Evolutionary conservation across 2,113 vertebrate genomes (phyloP), one percentile per base, ranked within the genome.

Genomic region (Seriola quinqueradiata): DNA sequence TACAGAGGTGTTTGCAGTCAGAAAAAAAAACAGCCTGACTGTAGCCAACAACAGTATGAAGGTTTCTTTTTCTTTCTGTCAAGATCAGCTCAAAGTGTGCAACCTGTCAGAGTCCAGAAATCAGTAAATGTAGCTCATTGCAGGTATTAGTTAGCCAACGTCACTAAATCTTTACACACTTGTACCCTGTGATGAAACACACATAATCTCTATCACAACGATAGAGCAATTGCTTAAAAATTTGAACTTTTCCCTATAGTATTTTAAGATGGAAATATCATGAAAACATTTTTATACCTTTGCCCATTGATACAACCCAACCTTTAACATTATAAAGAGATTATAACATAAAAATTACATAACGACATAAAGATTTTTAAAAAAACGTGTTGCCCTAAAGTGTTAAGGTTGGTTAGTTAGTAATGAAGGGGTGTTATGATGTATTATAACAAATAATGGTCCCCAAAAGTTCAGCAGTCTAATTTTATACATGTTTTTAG

Each of bases 401-500:
- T 23, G 12, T 67, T 23, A 36, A 2, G 17, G 2, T 57, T 25
- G 40, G 32, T 60, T 8, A 38, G 40, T 61, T n/a, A 21, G 4
- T 28, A 70, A 32, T 14, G 38, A 0, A 59, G 7, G n/a, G 1
- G 12, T 14, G 17, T 23, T 38, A 13, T 36, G 38, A 6, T 4
- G 16, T 78, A 66, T 28, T 28, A 28, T 28, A 21, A 44, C 46
- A 10, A 38, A 21, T 58, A 9, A 44, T 42, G n/a, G 28, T 65
- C 12, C 28, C 67, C 44, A 14, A 28, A 71, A 46, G 36, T 70
- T 55, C 16, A 28, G 2, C 21, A 4, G 12, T 50, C 36, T 0
- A 40, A 63, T 50, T 65, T 70, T 38, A 21, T 36, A 65, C 40
- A 6, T 81, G 2, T 79, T 0, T 34, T 50, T 86, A 99, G 98